phyloP scores from a whole-genome alignment of 2,888 invertebrate genomes.

The Punctoribates punctum region DNA sequence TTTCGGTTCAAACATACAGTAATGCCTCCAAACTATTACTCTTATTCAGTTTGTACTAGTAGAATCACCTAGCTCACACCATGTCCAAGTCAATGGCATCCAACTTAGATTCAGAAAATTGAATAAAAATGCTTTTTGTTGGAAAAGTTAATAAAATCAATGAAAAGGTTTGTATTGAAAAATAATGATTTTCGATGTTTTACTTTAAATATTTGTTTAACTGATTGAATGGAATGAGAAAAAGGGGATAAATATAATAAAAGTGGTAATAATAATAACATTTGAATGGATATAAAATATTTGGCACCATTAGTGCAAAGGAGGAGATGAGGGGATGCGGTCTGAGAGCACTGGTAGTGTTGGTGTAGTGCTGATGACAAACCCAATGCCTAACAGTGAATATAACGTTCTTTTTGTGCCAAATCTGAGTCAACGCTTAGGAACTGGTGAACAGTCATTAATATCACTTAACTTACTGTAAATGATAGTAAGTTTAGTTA shows the following conservation, averaged over 20 bases:
- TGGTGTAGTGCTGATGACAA: too few relatives aligned
- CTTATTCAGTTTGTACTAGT: too few relatives aligned
- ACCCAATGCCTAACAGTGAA: background rate
- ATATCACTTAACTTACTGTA: slow-evolving; percentile 33
- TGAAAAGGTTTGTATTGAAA: background rate
- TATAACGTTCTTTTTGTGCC: slow-evolving; percentile 1
- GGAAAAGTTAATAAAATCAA: background rate
- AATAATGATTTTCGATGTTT: background rate
- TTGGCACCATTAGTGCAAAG: background rate
- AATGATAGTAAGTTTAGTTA: slow-evolving; percentile 25
- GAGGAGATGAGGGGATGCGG: background rate
- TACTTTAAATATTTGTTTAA: background rate
- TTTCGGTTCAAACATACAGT: background rate
- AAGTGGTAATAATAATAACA: background rate
- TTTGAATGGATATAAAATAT: background rate
- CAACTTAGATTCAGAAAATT: too few relatives aligned
- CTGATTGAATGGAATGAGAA: slow-evolving; percentile 2
- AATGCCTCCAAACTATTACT: background rate
- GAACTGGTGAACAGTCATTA: slow-evolving; percentile 10
- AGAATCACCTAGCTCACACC: too few relatives aligned
- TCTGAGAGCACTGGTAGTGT: slow-evolving; percentile 6
- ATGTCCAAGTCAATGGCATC: too few relatives aligned
- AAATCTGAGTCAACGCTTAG: background rate
- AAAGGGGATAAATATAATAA: slow-evolving; percentile 2
- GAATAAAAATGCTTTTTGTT: background rate